Conservation (phyloP, 2,888 invertebrate species). For the Melanophora roralis region DNA sequence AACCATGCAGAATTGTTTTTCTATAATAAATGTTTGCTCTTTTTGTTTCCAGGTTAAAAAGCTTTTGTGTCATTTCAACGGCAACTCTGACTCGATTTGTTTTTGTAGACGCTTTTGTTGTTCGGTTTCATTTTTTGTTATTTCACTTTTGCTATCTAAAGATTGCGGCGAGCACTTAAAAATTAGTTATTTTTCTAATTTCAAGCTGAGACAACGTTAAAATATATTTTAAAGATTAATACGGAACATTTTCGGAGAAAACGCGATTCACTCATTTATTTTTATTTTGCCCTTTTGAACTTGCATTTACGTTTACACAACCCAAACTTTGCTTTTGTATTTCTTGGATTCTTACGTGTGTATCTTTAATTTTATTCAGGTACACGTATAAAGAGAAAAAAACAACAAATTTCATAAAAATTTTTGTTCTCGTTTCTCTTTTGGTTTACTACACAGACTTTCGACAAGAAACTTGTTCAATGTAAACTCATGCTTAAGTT, state of each 20-base stretch:
- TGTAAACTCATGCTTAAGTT: slow-evolving; percentile 7
- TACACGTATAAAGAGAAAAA: too few relatives aligned
- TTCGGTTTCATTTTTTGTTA: slow-evolving; percentile 16
- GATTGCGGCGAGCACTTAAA: slow-evolving; percentile 7
- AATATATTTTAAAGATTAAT: slow-evolving; percentile 1
- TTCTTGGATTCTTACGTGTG: too few relatives aligned
- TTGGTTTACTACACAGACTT: too few relatives aligned
- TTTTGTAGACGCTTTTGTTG: background rate
- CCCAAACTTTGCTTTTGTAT: too few relatives aligned
- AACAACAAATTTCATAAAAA: too few relatives aligned
- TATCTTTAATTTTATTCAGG: too few relatives aligned
- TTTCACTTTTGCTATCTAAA: slow-evolving; percentile 44
- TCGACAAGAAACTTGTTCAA: too few relatives aligned
- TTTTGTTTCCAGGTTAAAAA: too few relatives aligned
- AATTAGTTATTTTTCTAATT: slow-evolving; percentile 67
- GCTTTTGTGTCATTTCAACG: slow-evolving; percentile 29
- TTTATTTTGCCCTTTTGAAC: background rate
- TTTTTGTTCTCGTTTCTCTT: too few relatives aligned
- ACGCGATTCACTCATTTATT: slow-evolving; percentile 45
- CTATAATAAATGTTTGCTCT: too few relatives aligned
- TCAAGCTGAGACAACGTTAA: slow-evolving; percentile 66
- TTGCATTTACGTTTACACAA: too few relatives aligned
- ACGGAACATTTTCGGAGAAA: slow-evolving; percentile 23
- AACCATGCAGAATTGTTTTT: too few relatives aligned
- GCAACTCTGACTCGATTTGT: background rate